Conservation (phyloP, 2,888 invertebrate species). For the Penaeus monodon region DNA sequence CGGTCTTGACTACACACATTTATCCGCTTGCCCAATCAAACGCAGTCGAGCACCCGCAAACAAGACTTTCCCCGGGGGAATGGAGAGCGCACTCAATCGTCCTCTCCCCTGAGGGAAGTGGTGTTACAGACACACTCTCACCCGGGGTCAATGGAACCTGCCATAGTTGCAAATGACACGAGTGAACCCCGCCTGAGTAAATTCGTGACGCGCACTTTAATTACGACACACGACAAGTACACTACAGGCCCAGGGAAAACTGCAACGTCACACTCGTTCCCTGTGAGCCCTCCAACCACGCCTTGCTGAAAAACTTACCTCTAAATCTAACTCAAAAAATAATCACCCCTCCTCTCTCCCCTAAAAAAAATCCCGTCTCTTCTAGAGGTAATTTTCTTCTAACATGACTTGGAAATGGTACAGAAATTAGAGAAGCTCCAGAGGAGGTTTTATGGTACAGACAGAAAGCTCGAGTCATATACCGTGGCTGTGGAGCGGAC, state of each 20-base stretch:
- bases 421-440: too few relatives aligned
- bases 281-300: constrained; percentile 12
- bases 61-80: not conserved
- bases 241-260: constrained; percentile 36
- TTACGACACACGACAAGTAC: constrained; percentile 59
- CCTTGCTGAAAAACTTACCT: not conserved
- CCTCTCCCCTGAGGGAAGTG: not conserved
- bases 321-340: not conserved
- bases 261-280: constrained; percentile 28
- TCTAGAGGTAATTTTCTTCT: too few relatives aligned
- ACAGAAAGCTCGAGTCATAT: constrained; percentile 1
- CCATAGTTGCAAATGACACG: constrained; percentile 55
- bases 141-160: constrained; percentile 26
- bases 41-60: too few relatives aligned
- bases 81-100: not conserved
- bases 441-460: not conserved
- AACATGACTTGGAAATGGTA: too few relatives aligned
- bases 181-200: constrained; percentile 43
- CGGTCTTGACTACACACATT: too few relatives aligned
- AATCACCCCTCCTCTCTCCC: constrained; percentile 15
- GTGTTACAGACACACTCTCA: not conserved
- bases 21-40: too few relatives aligned
- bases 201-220: constrained; percentile 55
- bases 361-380: not conserved
- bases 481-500: not conserved